A percentile compares a stretch with the other conserved stretches of the same genome.
These are phyloP conservation scores for Agrypnia vestita DNA, from an alignment of 1,140 invertebrate genomes.

Conservation along the genomic window DNA sequence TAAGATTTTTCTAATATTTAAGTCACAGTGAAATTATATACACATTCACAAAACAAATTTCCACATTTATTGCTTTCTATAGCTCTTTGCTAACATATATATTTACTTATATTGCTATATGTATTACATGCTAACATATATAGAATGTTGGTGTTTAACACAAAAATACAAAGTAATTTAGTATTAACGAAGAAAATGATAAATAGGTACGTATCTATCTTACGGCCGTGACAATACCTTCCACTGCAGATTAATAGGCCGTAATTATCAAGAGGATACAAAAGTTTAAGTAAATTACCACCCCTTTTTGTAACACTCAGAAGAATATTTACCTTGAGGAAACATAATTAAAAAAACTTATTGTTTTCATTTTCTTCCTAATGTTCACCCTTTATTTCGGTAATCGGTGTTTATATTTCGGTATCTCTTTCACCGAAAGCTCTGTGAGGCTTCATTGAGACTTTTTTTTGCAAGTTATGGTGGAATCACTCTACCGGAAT, in stretches of 20 bases:
- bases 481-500: background rate
- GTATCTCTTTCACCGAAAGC: slow-evolving; percentile 24
- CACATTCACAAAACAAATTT: too few relatives aligned
- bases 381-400: slow-evolving; percentile 17
- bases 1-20: too few relatives aligned
- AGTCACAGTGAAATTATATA: background rate
- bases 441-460: background rate
- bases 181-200: too few relatives aligned
- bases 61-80: too few relatives aligned
- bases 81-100: too few relatives aligned
- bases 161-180: background rate
- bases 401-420: slow-evolving; percentile 37
- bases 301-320: background rate
- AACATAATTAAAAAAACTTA: slow-evolving; percentile 5
- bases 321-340: background rate
- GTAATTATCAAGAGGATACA: background rate
- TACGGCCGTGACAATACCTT: background rate
- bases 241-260: background rate
- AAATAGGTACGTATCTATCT: background rate
- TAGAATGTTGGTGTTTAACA: too few relatives aligned
- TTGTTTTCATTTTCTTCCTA: slow-evolving; percentile 16
- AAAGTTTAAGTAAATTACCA: slow-evolving; percentile 2
- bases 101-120: too few relatives aligned
- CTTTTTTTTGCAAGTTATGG: background rate
- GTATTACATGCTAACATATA: too few relatives aligned